Evolutionary conservation across 2,113 vertebrate genomes (phyloP), one percentile per base, ranked within the genome.

Genomic region (Boulengeromyrus knoepffleri): DNA sequence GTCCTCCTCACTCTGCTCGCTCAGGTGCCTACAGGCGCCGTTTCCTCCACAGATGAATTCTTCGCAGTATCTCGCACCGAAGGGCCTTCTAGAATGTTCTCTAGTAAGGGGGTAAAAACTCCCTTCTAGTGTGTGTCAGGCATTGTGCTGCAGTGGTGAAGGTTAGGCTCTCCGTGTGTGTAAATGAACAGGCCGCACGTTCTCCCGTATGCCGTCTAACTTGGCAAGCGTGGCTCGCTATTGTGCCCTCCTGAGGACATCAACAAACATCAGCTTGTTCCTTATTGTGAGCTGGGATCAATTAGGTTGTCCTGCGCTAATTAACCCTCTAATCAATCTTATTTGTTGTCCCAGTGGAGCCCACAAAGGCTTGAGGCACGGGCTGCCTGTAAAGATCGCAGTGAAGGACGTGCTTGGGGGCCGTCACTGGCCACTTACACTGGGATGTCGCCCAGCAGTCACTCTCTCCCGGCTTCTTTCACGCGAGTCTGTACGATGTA

Each of bases 311-410:
- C 50, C 17, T 87, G 85, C 17, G 17, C 85, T 87, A 52, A 87
- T 87, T 87, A 87, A 87, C 85, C 85, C 50, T 87, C 85, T 56
- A 87, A 87, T 87, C 85, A 87, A 87, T 87, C 85, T 87, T 53
- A 87, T 87, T 56, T 87, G 50, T 87, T 87, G 50, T 87, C 85
- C 85, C 85, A 36, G 49, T 87, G 85, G 85, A 53, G 19, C 49
- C 27, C 27, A 87, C 31, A 87, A 87, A 53, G 85, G 85, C 85
- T 87, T 19, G 10, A 87, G 85, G 85, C 47, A 15, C 24, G 12
- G 9, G 47, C 85, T 53, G 15, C 85, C n/a, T 10, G 50, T 36
- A 87, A 12, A 87, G 85, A 53, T 17, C 10, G 85, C 13, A 1
- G 85, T 31, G 50, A 53, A 19, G 21, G n/a, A 9, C 17, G 8